phyloP scores from a whole-genome alignment of 2,888 invertebrate species.

The Hypolimnas misippus region DNA sequence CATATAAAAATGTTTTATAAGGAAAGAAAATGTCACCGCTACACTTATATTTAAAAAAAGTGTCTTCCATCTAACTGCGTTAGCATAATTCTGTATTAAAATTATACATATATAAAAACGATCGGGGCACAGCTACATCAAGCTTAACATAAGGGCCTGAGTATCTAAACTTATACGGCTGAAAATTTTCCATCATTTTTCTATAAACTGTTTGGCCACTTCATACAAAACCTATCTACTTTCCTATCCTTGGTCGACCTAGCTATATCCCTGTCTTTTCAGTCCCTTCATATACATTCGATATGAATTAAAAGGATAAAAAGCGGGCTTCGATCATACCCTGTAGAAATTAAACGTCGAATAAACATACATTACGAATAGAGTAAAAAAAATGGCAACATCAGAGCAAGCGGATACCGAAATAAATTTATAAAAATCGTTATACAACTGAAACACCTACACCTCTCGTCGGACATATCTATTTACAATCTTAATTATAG shows the following conservation, averaged over 20 bases:
- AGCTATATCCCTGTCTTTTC: slow-evolving; percentile 78
- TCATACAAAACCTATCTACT: slow-evolving; percentile 77
- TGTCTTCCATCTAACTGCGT: background rate
- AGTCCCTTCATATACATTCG: slow-evolving; percentile 66
- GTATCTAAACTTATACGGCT: slow-evolving; percentile 46
- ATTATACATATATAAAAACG: background rate
- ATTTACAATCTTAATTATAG: slow-evolving; percentile 68
- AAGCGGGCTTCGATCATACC: slow-evolving; percentile 64
- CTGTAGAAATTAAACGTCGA: slow-evolving; percentile 67
- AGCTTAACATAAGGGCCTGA: slow-evolving; percentile 18
- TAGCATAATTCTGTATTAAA: background rate
- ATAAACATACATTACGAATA: slow-evolving; percentile 27
- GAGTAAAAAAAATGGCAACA: slow-evolving; percentile 62
- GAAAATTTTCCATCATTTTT: slow-evolving; percentile 56
- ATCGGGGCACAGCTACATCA: slow-evolving; percentile 18
- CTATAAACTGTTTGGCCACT: slow-evolving; percentile 66
- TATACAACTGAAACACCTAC: slow-evolving; percentile 25
- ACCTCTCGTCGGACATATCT: slow-evolving; percentile 51
- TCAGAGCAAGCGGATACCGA: slow-evolving; percentile 58
- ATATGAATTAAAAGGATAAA: slow-evolving; percentile 65
- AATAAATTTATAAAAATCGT: slow-evolving; percentile 45
- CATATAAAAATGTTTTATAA: background rate
- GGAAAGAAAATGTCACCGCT: background rate
- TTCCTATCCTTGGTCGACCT: slow-evolving; percentile 63
- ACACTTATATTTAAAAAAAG: background rate